Evolutionary conservation across 2,113 vertebrate species (phyloP).

Genomic region (Microtus oregoni): DNA sequence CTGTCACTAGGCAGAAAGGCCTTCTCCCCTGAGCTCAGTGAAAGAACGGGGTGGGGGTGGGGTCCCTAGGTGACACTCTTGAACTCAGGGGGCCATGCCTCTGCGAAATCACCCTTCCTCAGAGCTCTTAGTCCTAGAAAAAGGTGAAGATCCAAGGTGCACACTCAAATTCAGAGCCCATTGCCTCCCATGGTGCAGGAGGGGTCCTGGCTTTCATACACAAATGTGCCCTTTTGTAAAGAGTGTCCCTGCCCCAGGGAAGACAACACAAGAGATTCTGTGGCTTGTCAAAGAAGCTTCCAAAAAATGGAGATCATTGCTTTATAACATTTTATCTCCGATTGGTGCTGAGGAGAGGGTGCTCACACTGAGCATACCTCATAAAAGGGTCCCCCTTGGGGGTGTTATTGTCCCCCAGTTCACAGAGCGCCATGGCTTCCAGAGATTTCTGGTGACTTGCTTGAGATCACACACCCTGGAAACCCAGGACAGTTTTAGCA

Average conservation of each 20-base stretch:
- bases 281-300: background rate
- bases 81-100: background rate
- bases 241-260: background rate
- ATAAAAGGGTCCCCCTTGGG: background rate
- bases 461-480: background rate
- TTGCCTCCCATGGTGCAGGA: no score
- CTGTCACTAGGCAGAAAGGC: rapidly evolving
- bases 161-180: background rate
- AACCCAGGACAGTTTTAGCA: background rate
- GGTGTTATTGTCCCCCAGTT: background rate
- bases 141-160: background rate
- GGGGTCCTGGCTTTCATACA: background rate
- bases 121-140: background rate
- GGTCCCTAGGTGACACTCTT: background rate
- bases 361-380: background rate
- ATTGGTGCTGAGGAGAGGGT: background rate
- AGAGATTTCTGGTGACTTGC: background rate
- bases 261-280: background rate
- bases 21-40: background rate
- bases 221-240: background rate
- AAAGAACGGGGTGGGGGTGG: background rate
- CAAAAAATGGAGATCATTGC: rapidly evolving
- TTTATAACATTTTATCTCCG: no score
- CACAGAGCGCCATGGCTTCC: background rate
- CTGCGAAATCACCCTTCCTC: background rate